Evolutionary conservation across 2,113 vertebrate species (phyloP).

Genomic region (Oenanthe melanoleuca): DNA sequence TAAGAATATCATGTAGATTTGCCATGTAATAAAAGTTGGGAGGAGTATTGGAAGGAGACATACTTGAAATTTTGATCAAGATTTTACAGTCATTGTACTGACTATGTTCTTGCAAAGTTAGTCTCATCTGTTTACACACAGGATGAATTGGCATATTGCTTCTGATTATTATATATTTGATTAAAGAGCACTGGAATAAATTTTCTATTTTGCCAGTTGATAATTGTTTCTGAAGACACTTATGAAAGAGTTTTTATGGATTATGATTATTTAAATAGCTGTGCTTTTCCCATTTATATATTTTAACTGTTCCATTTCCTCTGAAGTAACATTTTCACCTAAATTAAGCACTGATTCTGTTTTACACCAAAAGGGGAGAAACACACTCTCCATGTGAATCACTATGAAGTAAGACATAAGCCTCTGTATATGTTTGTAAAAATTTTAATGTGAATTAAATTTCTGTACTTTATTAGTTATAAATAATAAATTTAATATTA

Average conservation of each 20-base stretch:
- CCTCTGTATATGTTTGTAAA: not conserved
- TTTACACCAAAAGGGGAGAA: not conserved
- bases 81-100: not conserved
- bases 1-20: not conserved
- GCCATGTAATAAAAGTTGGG: not conserved
- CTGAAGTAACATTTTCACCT: not conserved
- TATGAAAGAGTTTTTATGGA: not conserved
- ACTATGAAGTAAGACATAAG: not conserved
- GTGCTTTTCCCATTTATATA: not conserved
- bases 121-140: not conserved
- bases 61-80: not conserved
- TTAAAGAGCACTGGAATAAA: not conserved
- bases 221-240: not conserved
- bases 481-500: not conserved
- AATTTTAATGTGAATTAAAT: not conserved
- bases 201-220: not conserved
- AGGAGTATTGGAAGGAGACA: not conserved
- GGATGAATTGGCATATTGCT: not conserved
- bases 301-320: not conserved
- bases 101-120: not conserved
- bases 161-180: not conserved
- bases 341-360: not conserved
- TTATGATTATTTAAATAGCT: not conserved
- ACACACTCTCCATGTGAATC: not conserved
- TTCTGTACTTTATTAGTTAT: not conserved